Evolutionary conservation across 2,888 invertebrate genomes (phyloP).

Genomic region (Ferdinandea cuprea): DNA sequence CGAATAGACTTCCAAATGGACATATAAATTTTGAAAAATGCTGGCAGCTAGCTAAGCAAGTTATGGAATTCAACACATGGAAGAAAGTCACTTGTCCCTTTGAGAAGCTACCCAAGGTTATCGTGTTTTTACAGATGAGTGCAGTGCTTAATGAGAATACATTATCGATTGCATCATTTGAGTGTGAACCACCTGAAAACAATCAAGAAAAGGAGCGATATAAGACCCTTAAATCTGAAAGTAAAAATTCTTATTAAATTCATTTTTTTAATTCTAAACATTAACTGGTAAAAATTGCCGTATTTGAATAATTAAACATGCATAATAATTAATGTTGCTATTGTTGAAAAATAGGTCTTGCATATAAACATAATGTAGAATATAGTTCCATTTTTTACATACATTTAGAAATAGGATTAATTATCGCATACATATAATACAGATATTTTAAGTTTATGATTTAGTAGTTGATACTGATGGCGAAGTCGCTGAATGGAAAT

Average conservation of each 20-base stretch:
- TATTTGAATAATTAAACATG: not conserved
- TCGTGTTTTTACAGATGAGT: slow-evolving; percentile 92
- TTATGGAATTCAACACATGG: slow-evolving; percentile 93
- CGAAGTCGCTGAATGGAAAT: too few species aligned
- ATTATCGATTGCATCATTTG: slow-evolving; percentile 94
- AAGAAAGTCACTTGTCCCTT: slow-evolving; percentile 95
- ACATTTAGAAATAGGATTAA: too few species aligned
- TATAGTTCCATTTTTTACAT: too few species aligned
- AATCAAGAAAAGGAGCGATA: slow-evolving; percentile 95
- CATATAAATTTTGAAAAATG: slow-evolving; percentile 98
- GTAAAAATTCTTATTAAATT: slow-evolving; percentile 76
- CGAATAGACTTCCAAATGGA: slow-evolving; percentile 91
- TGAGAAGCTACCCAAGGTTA: slow-evolving; percentile 89
- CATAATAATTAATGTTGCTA: too few species aligned
- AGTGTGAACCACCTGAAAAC: slow-evolving; percentile 97
- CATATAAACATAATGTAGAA: too few species aligned
- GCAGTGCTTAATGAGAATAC: slow-evolving; percentile 94
- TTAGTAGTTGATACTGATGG: too few species aligned
- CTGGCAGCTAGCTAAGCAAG: slow-evolving; percentile 95
- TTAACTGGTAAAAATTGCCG: not conserved
- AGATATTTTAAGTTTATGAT: too few species aligned
- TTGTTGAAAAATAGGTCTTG: too few species aligned
- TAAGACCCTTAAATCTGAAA: slow-evolving; percentile 89
- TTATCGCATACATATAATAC: too few species aligned
- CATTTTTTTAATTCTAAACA: not conserved